phyloP scores from a whole-genome alignment of 1,140 invertebrate species.

The Drosophila parvula region DNA sequence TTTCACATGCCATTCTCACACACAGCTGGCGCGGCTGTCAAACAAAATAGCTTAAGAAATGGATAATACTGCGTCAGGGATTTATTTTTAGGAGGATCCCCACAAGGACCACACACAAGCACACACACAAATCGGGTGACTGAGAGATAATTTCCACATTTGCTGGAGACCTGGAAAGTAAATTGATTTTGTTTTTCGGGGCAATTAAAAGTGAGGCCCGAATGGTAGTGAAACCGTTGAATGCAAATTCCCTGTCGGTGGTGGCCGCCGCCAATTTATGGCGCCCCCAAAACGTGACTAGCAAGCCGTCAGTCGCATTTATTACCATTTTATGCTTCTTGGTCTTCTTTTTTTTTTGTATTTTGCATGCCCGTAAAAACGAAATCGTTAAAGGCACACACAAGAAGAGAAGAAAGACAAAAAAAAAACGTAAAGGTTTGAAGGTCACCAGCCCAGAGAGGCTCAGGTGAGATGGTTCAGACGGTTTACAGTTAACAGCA shows the following conservation, averaged over 20 bases:
- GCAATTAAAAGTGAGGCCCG: constrained; percentile 61
- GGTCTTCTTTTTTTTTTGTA: constrained; percentile 13
- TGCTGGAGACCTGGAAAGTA: background rate
- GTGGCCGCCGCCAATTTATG: constrained; percentile 67
- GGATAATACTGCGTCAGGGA: constrained; percentile 29
- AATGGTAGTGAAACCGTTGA: constrained; percentile 57
- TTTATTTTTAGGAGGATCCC: constrained; percentile 37
- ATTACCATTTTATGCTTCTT: constrained; percentile 42
- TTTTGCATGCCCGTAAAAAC: constrained; percentile 45
- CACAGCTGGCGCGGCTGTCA: constrained; percentile 47
- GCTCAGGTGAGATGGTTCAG: constrained; percentile 43
- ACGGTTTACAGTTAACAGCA: constrained; percentile 52
- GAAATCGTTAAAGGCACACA: constrained; percentile 34
- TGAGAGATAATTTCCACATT: background rate
- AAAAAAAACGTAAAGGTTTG: constrained; percentile 57
- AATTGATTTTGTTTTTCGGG: constrained; percentile 31
- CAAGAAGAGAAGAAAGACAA: background rate
- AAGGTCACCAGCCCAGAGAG: constrained; percentile 54
- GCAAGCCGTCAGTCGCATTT: constrained; percentile 51
- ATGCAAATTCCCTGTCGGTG: constrained; percentile 57
- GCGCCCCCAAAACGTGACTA: constrained; percentile 76
- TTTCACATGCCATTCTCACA: constrained; percentile 55
- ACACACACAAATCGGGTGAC: constrained; percentile 26
- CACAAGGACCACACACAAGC: background rate
- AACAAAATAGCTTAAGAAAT: constrained; percentile 43